These are phyloP conservation scores for Nomada ruficornis DNA, from an alignment of 2,888 invertebrate genomes.

Conservation along the genomic window DNA sequence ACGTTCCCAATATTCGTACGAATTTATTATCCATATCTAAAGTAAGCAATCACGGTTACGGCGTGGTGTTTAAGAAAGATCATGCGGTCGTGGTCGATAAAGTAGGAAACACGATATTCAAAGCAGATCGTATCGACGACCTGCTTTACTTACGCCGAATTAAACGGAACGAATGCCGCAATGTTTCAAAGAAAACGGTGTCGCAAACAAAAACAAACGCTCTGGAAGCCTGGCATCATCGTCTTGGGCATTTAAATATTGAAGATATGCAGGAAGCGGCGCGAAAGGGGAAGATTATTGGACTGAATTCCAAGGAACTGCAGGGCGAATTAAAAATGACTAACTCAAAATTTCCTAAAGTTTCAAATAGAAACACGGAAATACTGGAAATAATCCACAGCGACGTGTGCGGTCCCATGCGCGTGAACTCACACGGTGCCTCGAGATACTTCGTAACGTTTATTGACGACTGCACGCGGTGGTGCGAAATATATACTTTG, in stretches of 20 bases:
- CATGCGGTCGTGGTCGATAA: not conserved
- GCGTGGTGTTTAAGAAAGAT: no score
- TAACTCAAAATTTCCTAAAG: conserved; percentile 12
- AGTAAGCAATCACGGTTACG: no score
- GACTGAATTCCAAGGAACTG: not conserved
- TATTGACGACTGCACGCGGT: conserved; percentile 29
- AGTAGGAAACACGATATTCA: conserved; percentile 11
- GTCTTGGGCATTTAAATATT: conserved; percentile 22
- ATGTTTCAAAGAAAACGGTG: no score
- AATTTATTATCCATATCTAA: conserved; percentile 52
- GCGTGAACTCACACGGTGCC: not conserved
- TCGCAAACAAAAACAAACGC: not conserved
- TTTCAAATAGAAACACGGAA: not conserved
- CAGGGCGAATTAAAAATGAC: conserved; percentile 14
- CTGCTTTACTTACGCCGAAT: not conserved
- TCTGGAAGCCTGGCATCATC: conserved; percentile 19
- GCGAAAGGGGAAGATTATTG: not conserved
- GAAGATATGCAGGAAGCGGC: not conserved
- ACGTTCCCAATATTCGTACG: conserved; percentile 55
- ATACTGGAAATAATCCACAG: conserved; percentile 8
- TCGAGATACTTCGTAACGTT: conserved; percentile 22
- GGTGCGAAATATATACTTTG: conserved; percentile 12
- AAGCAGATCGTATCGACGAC: conserved; percentile 15
- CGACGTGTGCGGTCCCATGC: conserved; percentile 32
- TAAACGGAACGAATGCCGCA: no score